Percentiles rank a stretch among this genome's conserved stretches.
Evolutionary conservation across 1,140 invertebrate species (phyloP).

Genomic region (Drosophila gunungcola): DNA sequence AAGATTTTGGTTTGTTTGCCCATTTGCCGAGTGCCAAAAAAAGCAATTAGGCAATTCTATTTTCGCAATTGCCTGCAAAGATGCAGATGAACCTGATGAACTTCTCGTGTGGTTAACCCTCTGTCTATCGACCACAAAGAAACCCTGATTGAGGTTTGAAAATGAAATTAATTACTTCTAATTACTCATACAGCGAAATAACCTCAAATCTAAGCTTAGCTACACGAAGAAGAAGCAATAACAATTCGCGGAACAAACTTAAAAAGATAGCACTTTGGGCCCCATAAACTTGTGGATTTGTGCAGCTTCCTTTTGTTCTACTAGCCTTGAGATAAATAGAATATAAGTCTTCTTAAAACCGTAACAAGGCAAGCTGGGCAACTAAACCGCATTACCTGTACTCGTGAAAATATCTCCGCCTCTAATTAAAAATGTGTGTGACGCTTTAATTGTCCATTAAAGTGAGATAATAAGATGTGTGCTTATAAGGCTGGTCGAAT

Average conservation of each 20-base stretch:
- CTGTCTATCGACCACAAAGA: conserved; percentile 22
- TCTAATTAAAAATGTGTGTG: conserved; percentile 28
- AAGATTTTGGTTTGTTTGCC: conserved; percentile 45
- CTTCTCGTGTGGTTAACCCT: conserved; percentile 12
- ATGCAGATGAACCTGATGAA: conserved; percentile 22
- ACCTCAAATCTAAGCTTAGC: not conserved
- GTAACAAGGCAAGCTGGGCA: conserved; percentile 29
- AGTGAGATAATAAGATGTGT: conserved; percentile 18
- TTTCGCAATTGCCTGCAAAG: conserved; percentile 56
- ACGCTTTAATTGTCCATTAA: conserved; percentile 27
- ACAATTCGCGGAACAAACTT: not conserved
- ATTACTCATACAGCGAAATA: not conserved
- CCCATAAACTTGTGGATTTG: conserved; percentile 2
- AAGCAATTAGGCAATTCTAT: conserved; percentile 57
- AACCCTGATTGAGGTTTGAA: conserved; percentile 26
- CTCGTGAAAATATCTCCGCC: conserved; percentile 17
- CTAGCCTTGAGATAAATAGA: conserved; percentile 23
- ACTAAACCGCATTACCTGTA: conserved; percentile 3
- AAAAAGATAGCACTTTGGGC: not conserved
- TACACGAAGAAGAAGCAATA: not conserved
- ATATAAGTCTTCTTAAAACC: conserved; percentile 33
- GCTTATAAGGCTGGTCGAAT: conserved; percentile 6
- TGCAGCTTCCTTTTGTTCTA: conserved; percentile 20
- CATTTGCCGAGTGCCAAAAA: conserved; percentile 43
- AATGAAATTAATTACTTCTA: conserved; percentile 10